Evolutionary conservation across 2,888 invertebrate genomes (phyloP).

Genomic region (Heliconius aoede): DNA sequence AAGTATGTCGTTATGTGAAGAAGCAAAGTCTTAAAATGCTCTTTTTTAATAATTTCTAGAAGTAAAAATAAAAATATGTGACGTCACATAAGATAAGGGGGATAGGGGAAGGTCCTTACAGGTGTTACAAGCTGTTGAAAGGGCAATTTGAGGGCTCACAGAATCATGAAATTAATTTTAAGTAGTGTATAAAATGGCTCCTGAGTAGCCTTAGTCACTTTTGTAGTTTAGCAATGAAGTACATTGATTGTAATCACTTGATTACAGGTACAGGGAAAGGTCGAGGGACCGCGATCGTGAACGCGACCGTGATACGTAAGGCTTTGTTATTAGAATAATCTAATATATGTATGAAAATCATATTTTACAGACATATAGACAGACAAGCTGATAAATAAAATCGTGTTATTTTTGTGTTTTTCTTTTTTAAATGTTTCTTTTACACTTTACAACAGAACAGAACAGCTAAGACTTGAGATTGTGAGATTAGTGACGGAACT

Average conservation of each 20-base stretch:
- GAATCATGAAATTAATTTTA: too few relatives aligned
- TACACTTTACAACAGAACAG: background rate
- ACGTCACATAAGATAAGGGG: too few relatives aligned
- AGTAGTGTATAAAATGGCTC: background rate
- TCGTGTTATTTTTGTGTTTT: background rate
- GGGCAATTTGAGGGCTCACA: too few relatives aligned
- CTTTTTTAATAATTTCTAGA: too few relatives aligned
- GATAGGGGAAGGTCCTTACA: too few relatives aligned
- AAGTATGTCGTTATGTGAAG: too few relatives aligned
- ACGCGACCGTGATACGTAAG: conserved; percentile 85
- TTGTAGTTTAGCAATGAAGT: conserved; percentile 21
- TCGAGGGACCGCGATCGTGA: conserved; percentile 88
- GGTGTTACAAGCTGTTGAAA: too few relatives aligned
- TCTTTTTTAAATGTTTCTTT: background rate
- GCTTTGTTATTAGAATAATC: background rate
- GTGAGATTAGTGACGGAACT: background rate
- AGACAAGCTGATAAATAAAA: background rate
- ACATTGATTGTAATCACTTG: conserved; percentile 47
- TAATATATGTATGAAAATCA: background rate
- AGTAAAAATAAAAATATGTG: too few relatives aligned
- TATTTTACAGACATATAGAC: conserved; percentile 1
- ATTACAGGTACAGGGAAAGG: conserved; percentile 87
- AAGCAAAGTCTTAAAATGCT: too few relatives aligned
- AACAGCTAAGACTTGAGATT: background rate
- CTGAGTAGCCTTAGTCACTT: background rate